Evolutionary conservation across 2,797 vertebrate genomes (phyloP), one percentile per base, ranked within the genome.

Genomic region (Falco peregrinus): DNA sequence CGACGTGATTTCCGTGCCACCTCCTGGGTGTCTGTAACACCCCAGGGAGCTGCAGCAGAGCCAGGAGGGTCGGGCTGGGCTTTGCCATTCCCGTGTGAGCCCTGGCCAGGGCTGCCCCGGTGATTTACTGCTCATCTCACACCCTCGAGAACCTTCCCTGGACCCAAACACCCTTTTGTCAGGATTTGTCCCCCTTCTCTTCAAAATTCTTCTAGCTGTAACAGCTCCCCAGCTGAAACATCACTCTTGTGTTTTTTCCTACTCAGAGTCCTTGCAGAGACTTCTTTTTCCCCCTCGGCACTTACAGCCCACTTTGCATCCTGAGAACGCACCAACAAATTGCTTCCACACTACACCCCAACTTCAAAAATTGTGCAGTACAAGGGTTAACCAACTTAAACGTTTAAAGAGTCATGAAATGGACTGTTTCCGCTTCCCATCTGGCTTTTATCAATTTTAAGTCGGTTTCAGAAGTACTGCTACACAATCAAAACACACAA

Each of bases 391-490:
- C 93, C 97, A 97, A 97, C 90, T 98, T 96, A 98, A 97, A 97
- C 73, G 24, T 97, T 98, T 98, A 98, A 98, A 97, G 97, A 98
- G 97, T 98, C 97, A 98, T 98, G 98, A 98, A 98, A 98, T 98
- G 96, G 75, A 97, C 95, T 78, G 97, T 98, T 98, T 98, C 97
- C 96, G 82, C 96, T 97, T 98, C 93, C 97, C 98, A 98, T 98
- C 97, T 98, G 98, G 98, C 95, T 98, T 98, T 97, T 97, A 98
- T 98, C 98, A 98, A 95, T 89, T 92, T 60, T 87, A 95, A 97
- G 97, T 97, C 80, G 41, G 91, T 97, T 96, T 98, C 97, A 97
- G 97, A 97, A 98, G 96, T 81, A 95, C 94, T 94, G 97, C 93
- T 97, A 97, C 97, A 98, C 97, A 98, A 98, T 97, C 98, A 98